Percentiles rank a stretch among this genome's conserved stretches.
Conservation (phyloP, 2,113 vertebrate genomes). For the Tursiops truncatus region DNA sequence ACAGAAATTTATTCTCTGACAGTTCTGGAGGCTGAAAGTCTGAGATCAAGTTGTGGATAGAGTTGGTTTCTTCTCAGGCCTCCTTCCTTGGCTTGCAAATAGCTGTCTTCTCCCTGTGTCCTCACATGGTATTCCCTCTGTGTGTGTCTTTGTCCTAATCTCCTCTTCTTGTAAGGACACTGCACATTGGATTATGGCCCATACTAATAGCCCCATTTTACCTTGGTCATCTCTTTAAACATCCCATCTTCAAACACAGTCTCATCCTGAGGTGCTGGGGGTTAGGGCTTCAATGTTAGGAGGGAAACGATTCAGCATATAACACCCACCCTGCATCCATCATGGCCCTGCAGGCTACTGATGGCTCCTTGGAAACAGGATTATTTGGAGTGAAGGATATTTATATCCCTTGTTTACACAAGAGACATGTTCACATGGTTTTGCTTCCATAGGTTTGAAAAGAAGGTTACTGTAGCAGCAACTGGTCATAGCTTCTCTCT, state of each 20-base stretch:
- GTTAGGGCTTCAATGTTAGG: not conserved
- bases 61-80: not conserved
- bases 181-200: not conserved
- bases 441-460: not conserved
- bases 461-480: not conserved
- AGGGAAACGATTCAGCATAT: not conserved
- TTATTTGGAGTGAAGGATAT: not conserved
- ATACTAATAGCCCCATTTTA: not conserved
- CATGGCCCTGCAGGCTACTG: not conserved
- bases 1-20: not conserved
- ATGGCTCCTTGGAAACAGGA: not conserved
- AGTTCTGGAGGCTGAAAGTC: not conserved
- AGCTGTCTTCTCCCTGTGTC: rapidly evolving
- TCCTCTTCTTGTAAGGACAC: not conserved
- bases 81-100: not conserved
- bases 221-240: not conserved
- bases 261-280: not conserved
- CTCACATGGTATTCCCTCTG: rapidly evolving
- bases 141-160: not conserved
- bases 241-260: not conserved
- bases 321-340: not conserved
- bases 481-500: no score
- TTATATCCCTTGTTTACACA: rapidly evolving
- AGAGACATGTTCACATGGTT: not conserved
- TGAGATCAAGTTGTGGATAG: no score